Percentiles rank a stretch among this genome's conserved stretches.
phyloP scores from a whole-genome alignment of 2,797 vertebrate species.

The Amblyraja radiata region DNA sequence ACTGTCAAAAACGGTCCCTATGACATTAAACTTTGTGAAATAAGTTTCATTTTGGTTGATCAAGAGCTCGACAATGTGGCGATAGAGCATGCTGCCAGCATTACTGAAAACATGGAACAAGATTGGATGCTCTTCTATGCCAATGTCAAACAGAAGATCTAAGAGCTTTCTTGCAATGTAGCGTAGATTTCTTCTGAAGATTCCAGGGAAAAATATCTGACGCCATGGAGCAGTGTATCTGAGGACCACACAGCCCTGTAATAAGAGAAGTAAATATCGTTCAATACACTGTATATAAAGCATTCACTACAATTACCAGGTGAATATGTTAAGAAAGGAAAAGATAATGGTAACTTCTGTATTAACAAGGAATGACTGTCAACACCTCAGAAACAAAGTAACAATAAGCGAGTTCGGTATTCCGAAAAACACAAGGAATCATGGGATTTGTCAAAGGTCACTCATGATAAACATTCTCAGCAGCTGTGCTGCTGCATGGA shows the following conservation, averaged over 20 bases:
- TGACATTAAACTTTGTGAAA: conserved; percentile 67
- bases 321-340: background rate
- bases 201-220: conserved; percentile 82
- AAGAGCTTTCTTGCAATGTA: conserved; percentile 72
- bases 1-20: conserved; percentile 82
- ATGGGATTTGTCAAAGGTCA: too few species aligned
- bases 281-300: background rate
- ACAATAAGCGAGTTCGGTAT: too few species aligned
- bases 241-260: conserved; percentile 81
- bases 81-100: conserved; percentile 88
- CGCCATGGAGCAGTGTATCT: conserved; percentile 82
- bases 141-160: conserved; percentile 81
- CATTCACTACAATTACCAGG: background rate
- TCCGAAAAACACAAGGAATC: too few species aligned
- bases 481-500: too few species aligned
- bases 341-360: background rate
- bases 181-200: conserved; percentile 76
- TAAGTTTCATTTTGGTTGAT: conserved; percentile 55
- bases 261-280: conserved; percentile 39
- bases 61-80: conserved; percentile 75
- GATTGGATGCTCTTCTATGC: conserved; percentile 78
- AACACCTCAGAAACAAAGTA: background rate
- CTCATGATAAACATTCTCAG: too few species aligned
- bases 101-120: conserved; percentile 94
- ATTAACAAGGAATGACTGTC: background rate